Base-by-base conservation (phyloP, 2,797 vertebrate genomes). In the Okamejei kenojei region DNA sequence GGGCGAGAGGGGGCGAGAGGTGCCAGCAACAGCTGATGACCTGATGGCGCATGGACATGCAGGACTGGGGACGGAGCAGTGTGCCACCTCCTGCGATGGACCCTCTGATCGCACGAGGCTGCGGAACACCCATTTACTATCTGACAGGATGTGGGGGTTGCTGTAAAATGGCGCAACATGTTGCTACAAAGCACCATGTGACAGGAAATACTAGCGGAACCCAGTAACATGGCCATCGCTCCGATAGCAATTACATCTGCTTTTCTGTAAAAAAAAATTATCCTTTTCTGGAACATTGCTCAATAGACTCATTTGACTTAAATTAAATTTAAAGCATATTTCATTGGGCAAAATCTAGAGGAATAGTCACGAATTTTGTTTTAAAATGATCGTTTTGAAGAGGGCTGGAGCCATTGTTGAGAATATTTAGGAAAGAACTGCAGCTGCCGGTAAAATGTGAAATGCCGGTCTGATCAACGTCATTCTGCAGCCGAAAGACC, bases 271-370 rank as follows among this genome's bases (percentile, higher is more conserved):
- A 2, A 88, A 88, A 17, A 68, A 2, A 88, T 68, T 88, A 13
- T 21, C 61, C 32, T 65, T 32, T 68, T 88, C 15, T 35, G 9
- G 84, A 35, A 68, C 1, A 19, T 65, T 65, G 29, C 61, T 65
- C 61, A 23, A 65, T 5, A 11, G 82, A 15, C 54, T 86, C n/a
- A 58, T 81, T 54, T 54, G 7, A 8, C 38, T 38, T 9, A 23
- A 84, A 61, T 86, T 58, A 11, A 17, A 32, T 61, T 88, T 32
- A 63, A 88, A 88, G 21, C 58, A 88, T n/a, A 88, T 88, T 88
- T 88, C 84, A 17, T 26, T 88, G 84, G 84, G 61, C 61, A 63
- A 29, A 63, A 7, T 23, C 6, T 73, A 6, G 0, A 4, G 21
- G 71, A 73, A 73, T 26, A 21, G 21, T 21, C 26, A 6, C 23